These are phyloP conservation scores for Motacilla tschutschensis DNA, from an alignment of 2,113 vertebrate species.

Conservation along the genomic window DNA sequence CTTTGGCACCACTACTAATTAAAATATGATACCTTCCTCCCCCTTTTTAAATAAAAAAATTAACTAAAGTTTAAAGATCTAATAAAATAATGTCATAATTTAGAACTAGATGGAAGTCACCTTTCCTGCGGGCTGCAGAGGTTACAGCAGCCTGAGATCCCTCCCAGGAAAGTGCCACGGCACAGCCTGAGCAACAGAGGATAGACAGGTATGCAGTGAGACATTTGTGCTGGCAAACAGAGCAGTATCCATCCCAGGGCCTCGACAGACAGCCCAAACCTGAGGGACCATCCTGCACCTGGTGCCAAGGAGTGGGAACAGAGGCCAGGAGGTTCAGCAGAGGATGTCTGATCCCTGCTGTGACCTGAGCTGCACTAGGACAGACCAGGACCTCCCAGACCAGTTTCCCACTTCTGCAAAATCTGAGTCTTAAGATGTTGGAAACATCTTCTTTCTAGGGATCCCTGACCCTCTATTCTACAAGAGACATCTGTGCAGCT, in stretches of 20 bases:
- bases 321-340: not conserved
- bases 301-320: accelerated
- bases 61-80: constrained; percentile 79
- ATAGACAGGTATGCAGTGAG: not conserved
- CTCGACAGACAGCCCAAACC: accelerated
- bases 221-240: not conserved
- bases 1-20: constrained; percentile 79
- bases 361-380: not conserved
- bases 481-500: not conserved
- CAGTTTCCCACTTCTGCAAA: not conserved
- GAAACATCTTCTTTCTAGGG: not conserved
- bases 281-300: not conserved
- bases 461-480: not conserved
- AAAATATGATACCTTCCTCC: constrained; percentile 75
- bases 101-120: constrained; percentile 64
- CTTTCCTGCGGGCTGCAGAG: constrained; percentile 15
- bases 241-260: accelerated
- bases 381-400: not conserved
- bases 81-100: constrained; percentile 75
- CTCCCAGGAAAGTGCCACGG: not conserved
- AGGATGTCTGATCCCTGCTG: not conserved
- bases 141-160: accelerated
- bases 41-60: constrained; percentile 69
- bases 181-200: accelerated
- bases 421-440: not conserved